These are phyloP conservation scores for Sebastes goodei DNA, from an alignment of 2,797 vertebrate genomes.

Conservation along the genomic window DNA sequence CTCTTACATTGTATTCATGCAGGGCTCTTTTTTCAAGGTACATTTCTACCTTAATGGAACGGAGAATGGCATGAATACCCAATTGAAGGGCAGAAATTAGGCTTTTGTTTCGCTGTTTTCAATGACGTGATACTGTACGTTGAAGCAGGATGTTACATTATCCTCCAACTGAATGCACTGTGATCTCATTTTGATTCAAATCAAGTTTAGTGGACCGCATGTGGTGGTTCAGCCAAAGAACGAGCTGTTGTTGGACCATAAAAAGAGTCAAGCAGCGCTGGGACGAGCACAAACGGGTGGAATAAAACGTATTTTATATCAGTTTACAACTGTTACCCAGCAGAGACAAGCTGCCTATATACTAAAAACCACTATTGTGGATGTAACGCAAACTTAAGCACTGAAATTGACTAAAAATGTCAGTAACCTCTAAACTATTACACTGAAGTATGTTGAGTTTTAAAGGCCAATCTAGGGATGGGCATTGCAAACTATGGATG, in stretches of 20 bases:
- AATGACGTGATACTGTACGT: not conserved
- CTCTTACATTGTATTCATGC: not conserved
- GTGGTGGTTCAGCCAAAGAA: slow-evolving; percentile 7
- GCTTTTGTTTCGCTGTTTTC: not conserved
- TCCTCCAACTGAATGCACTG: not conserved
- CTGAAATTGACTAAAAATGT: not conserved
- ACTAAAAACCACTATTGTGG: not conserved
- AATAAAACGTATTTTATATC: not conserved
- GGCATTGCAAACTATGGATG: not conserved
- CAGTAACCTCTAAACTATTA: not conserved
- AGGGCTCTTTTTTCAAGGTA: not conserved
- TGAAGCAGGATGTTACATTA: slow-evolving; percentile 6
- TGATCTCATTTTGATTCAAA: slow-evolving; percentile 30
- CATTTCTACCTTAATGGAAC: not conserved
- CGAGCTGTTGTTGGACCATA: slow-evolving; percentile 1
- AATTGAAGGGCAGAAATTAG: not conserved
- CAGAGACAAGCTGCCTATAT: not conserved
- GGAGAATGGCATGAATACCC: not conserved
- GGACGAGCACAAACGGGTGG: not conserved
- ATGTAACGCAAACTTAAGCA: not conserved
- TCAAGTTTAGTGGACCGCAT: slow-evolving; percentile 15
- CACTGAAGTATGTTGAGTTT: not conserved
- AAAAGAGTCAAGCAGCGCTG: slow-evolving; percentile 1
- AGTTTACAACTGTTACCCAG: not conserved
- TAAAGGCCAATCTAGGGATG: not conserved